phyloP scores from a whole-genome alignment of 2,113 vertebrate genomes.

The Myiozetetes cayanensis region DNA sequence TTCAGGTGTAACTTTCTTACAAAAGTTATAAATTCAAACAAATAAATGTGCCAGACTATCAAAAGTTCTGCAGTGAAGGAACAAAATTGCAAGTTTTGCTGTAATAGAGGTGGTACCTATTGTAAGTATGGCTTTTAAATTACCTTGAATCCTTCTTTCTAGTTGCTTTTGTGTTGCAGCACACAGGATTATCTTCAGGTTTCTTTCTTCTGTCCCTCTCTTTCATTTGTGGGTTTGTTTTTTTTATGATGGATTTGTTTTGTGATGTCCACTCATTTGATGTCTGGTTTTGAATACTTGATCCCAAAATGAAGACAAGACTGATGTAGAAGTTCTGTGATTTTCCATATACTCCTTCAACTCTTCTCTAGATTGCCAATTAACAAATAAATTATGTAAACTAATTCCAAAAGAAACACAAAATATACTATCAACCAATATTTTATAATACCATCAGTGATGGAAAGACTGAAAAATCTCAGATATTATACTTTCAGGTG shows the following conservation, averaged over 20 bases:
- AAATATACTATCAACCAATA: background rate
- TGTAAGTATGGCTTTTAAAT: slow-evolving; percentile 61
- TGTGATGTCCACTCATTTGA: background rate
- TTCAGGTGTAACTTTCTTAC: background rate
- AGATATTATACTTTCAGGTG: background rate
- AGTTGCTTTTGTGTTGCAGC: background rate
- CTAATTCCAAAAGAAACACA: background rate
- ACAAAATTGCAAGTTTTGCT: background rate
- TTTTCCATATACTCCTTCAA: background rate
- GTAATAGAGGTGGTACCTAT: slow-evolving; percentile 31
- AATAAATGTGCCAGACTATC: background rate
- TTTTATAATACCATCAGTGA: background rate
- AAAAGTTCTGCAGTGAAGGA: background rate
- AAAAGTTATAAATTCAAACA: background rate
- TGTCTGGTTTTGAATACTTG: background rate
- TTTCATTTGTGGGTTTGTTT: background rate
- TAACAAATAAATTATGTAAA: background rate
- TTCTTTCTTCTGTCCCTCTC: background rate
- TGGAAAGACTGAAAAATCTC: background rate
- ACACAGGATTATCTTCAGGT: background rate
- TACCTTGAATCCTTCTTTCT: background rate
- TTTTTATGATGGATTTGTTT: background rate
- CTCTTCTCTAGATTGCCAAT: background rate
- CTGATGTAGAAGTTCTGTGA: background rate
- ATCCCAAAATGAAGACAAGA: background rate